These are phyloP conservation scores for Maccullochella peelii DNA, from an alignment of 2,113 vertebrate species.

Conservation along the genomic window DNA sequence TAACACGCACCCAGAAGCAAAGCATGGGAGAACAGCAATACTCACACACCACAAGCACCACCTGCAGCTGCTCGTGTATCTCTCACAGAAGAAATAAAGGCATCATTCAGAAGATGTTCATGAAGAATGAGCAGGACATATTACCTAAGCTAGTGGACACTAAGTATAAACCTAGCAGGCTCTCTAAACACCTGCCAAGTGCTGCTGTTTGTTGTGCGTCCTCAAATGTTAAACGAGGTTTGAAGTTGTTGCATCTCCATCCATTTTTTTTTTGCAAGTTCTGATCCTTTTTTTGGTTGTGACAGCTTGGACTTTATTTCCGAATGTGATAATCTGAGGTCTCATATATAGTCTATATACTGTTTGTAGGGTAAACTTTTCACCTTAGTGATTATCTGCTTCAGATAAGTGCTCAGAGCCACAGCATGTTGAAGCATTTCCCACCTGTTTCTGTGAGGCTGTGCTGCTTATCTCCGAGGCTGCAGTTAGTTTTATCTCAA, in stretches of 20 bases:
- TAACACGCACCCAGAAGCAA: neutral
- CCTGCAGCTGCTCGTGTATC: neutral
- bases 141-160: neutral
- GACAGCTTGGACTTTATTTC: too few relatives aligned
- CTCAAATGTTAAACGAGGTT: too few relatives aligned
- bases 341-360: too few relatives aligned
- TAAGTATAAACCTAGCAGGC: neutral
- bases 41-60: neutral
- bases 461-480: neutral
- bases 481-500: conserved; percentile 22
- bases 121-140: neutral
- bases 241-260: too few relatives aligned
- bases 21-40: neutral
- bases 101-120: neutral
- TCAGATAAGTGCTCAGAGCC: conserved; percentile 26
- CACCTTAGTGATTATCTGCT: neutral
- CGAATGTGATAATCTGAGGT: too few relatives aligned
- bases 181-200: too few relatives aligned
- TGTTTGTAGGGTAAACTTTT: conserved; percentile 12
- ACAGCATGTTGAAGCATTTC: neutral
- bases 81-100: neutral
- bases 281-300: too few relatives aligned
- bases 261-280: too few relatives aligned
- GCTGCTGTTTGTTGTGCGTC: too few relatives aligned
- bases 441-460: neutral